Evolutionary conservation across 2,797 vertebrate genomes (phyloP).

Genomic region (Tapera naevia): DNA sequence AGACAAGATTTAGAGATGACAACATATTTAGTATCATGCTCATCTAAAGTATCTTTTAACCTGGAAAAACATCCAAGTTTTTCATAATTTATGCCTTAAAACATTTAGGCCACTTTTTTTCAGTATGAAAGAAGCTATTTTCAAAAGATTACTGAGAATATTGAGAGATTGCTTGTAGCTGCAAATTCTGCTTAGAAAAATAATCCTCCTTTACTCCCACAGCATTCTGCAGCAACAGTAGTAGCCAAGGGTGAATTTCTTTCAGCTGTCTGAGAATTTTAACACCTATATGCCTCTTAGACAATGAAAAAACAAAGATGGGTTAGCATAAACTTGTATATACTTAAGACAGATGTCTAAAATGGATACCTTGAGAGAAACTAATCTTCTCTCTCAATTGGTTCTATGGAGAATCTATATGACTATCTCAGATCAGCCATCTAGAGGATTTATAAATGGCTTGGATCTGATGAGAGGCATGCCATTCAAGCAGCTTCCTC

Average conservation of each 20-base stretch:
- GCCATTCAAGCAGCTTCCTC: not conserved
- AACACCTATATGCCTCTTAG: not conserved
- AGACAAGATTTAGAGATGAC: not conserved
- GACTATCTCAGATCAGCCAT: not conserved
- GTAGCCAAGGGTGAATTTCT: not conserved
- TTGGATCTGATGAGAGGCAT: not conserved
- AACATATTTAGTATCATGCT: not conserved
- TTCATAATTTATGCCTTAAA: not conserved
- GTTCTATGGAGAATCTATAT: not conserved
- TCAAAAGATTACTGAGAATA: not conserved
- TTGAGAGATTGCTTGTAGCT: not conserved
- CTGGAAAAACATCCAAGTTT: not conserved
- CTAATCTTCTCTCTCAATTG: not conserved
- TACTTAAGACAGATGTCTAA: not conserved
- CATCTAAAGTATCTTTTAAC: not conserved
- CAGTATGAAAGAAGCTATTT: not conserved
- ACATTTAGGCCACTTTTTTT: not conserved
- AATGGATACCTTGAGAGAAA: not conserved
- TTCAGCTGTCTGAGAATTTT: not conserved
- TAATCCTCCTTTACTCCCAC: not conserved
- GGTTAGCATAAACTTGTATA: not conserved
- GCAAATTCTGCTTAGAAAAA: not conserved
- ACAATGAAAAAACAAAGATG: not conserved
- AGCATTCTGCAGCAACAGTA: not conserved
- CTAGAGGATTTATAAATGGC: not conserved